phyloP scores from a whole-genome alignment of 2,113 vertebrate genomes.

The Zosterops pallidus region DNA sequence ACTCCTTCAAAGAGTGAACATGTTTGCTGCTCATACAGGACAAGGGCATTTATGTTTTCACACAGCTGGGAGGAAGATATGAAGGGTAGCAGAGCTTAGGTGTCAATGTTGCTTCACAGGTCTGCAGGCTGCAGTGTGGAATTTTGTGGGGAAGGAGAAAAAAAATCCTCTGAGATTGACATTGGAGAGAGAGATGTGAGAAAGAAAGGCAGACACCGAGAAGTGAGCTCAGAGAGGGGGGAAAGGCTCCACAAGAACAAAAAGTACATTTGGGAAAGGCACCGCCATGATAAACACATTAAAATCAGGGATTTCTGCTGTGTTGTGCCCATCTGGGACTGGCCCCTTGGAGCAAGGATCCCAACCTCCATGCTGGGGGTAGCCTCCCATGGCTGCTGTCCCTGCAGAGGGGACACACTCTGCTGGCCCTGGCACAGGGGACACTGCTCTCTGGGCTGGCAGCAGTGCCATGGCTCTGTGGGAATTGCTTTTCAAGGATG shows the following conservation, averaged over 20 bases:
- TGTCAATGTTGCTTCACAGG: background rate
- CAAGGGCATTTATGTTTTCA: background rate
- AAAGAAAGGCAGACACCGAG: rapidly evolving
- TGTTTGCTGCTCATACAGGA: background rate
- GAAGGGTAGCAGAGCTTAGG: background rate
- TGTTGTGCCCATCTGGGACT: background rate
- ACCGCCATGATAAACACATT: background rate
- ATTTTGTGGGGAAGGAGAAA: background rate
- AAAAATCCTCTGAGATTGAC: background rate
- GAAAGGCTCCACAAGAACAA: background rate
- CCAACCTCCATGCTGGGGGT: background rate
- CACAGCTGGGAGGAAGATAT: background rate
- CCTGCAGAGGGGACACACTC: background rate
- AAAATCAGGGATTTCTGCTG: background rate
- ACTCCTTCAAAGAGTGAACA: background rate
- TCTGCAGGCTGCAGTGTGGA: background rate
- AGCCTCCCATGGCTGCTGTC: background rate
- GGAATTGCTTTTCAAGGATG: background rate
- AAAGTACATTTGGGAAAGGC: background rate
- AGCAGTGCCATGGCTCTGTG: background rate
- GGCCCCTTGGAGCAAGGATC: background rate
- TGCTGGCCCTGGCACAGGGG: background rate
- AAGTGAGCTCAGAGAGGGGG: background rate
- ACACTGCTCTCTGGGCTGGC: background rate
- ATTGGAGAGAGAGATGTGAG: background rate